Evolutionary conservation across 2,888 invertebrate genomes (phyloP).

Genomic region (Rhingia campestris): DNA sequence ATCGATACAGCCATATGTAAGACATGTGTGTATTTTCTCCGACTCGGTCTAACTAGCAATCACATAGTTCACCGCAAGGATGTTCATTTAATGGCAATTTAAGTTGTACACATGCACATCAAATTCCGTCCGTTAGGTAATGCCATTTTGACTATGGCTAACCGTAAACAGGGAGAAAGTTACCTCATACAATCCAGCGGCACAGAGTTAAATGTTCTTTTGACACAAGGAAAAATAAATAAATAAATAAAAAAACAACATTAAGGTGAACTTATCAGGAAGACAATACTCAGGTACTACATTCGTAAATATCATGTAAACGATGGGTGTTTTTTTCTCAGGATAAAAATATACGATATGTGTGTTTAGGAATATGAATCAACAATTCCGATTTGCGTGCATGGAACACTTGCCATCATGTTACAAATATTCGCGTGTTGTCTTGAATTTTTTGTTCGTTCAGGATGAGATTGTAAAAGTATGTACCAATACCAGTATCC

Average conservation of each 20-base stretch:
- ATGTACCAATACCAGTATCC: no score
- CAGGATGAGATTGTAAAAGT: neutral
- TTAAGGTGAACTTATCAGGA: neutral
- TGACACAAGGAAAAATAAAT: no score
- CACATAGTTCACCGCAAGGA: constrained; percentile 16
- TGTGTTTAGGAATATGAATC: neutral
- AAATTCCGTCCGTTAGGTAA: neutral
- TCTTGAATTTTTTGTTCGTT: neutral
- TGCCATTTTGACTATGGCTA: neutral
- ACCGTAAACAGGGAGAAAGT: neutral
- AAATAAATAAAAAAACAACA: no score
- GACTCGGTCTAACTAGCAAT: no score
- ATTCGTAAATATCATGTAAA: constrained; percentile 9
- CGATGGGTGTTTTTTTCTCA: neutral
- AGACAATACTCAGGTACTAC: neutral
- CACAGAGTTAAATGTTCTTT: no score
- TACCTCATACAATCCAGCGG: constrained; percentile 1
- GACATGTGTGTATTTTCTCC: neutral
- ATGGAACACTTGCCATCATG: neutral
- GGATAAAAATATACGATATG: neutral
- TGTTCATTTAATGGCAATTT: constrained; percentile 28
- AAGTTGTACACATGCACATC: constrained; percentile 16
- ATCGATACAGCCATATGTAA: constrained; percentile 19
- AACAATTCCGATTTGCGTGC: constrained; percentile 8
- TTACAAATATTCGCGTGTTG: neutral